Evolutionary conservation across 2,888 invertebrate genomes (phyloP), one percentile per base, ranked within the genome.

Genomic region (Cantharis flavilabris): DNA sequence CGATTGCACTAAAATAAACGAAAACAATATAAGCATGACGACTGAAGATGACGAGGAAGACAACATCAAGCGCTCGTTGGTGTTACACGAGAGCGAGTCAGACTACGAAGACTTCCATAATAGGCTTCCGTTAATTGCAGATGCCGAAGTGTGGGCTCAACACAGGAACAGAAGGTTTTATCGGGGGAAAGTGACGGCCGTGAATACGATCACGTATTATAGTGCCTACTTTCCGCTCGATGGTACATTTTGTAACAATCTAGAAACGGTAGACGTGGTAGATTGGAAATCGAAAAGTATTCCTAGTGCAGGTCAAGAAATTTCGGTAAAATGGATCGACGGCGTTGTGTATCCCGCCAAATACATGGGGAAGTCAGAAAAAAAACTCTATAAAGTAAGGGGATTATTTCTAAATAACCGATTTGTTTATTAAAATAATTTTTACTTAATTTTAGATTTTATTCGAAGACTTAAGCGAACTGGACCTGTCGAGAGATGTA

Each of bases 171-270:
- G 88, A 3, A 89, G 92, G 65, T 93, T 90, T 84, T 92, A 93
- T 84, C 87, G 89, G 78, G 91, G 90, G 13, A 89, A 86, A 77
- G 89, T 93, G 9, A 83, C 86, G 2, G 88, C 89, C 11, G 88
- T 90, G 11, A 86, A 88, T 14, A 86, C 88, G 20, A 89, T 89
- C 73, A 86, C 88, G 5, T 91, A 91, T 82, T 92, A 91, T 83
- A 90, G 90, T 81, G 91, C 93, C 3, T 91, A 91, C 77, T 93
- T 93, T 85, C 89, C 89, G n/a, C 91, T 91, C 82, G 89, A 89
- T 62, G 91, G 92, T 18, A 91, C 91, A 84, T 91, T 91, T 79
- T 90, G 91, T 28, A 91, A 92, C 85, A 88, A 92, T 64, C 89
- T 90, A 72, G 90, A 90, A 14, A 86, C 89, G 71, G 90, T 91